Percentiles rank a stretch among this genome's conserved stretches.
Conservation (phyloP, 2,888 invertebrate species). For the Geophilus truncorum region DNA sequence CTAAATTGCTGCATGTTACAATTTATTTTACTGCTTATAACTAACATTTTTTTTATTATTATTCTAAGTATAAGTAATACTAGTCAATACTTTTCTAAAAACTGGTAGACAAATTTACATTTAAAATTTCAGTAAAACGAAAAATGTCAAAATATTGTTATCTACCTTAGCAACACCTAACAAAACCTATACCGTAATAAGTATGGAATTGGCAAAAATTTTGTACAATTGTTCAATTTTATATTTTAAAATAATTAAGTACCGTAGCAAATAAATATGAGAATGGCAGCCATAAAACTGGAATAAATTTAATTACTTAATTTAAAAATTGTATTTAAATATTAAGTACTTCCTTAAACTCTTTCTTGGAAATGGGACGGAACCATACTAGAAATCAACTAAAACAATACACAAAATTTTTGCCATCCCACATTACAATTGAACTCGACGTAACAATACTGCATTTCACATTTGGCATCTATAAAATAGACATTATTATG, state of each 20-base stretch:
- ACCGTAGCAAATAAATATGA: neutral
- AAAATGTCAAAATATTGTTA: too few relatives aligned
- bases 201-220: neutral
- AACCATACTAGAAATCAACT: too few relatives aligned
- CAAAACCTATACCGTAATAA: too few relatives aligned
- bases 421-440: neutral
- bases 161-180: too few relatives aligned
- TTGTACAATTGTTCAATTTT: too few relatives aligned
- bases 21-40: neutral
- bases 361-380: neutral
- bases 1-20: neutral
- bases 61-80: neutral
- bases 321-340: too few relatives aligned
- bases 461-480: neutral
- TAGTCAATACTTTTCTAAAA: neutral
- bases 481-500: neutral
- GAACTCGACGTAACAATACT: neutral
- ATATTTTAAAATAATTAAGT: too few relatives aligned
- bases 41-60: neutral
- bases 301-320: neutral
- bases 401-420: neutral
- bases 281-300: neutral
- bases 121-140: neutral
- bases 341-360: neutral
- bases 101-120: neutral